A percentile compares a stretch with the other conserved stretches of the same genome.
phyloP scores from a whole-genome alignment of 1,140 invertebrate genomes.

The Hyphantria cunea region DNA sequence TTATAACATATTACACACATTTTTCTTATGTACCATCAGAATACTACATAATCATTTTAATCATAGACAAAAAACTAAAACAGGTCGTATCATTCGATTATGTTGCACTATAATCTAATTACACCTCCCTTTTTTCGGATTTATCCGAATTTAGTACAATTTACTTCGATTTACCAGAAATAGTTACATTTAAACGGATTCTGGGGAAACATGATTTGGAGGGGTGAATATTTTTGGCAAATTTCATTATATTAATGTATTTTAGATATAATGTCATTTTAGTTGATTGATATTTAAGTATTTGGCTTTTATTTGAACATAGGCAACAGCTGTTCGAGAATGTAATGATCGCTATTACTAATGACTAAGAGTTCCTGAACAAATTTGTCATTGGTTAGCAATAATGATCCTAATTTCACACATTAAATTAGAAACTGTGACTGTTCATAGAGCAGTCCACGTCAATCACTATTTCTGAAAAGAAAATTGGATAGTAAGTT shows the following conservation, averaged over 20 bases:
- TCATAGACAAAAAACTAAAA: too few species aligned
- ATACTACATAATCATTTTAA: too few species aligned
- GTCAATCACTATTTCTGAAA: too few species aligned
- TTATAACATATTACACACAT: too few species aligned
- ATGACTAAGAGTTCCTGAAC: too few species aligned
- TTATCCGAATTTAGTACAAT: neutral
- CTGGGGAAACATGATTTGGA: conserved; percentile 43
- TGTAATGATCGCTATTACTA: conserved; percentile 1
- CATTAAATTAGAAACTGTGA: too few species aligned
- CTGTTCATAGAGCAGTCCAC: too few species aligned
- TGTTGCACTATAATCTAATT: conserved; percentile 49
- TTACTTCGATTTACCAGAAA: conserved; percentile 51
- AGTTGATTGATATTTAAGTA: conserved; percentile 35
- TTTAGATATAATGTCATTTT: conserved; percentile 11
- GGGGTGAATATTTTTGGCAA: conserved; percentile 63
- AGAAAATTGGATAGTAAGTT: too few species aligned
- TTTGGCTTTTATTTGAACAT: conserved; percentile 18
- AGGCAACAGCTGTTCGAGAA: conserved; percentile 12
- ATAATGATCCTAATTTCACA: too few species aligned
- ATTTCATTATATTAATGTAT: conserved; percentile 61
- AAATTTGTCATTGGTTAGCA: too few species aligned
- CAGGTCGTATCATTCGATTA: conserved; percentile 38
- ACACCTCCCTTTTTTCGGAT: conserved; percentile 48
- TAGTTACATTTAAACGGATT: conserved; percentile 63
- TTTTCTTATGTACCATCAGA: too few species aligned